Conservation (phyloP, 2,888 invertebrate species). For the Dryobota labecula region DNA sequence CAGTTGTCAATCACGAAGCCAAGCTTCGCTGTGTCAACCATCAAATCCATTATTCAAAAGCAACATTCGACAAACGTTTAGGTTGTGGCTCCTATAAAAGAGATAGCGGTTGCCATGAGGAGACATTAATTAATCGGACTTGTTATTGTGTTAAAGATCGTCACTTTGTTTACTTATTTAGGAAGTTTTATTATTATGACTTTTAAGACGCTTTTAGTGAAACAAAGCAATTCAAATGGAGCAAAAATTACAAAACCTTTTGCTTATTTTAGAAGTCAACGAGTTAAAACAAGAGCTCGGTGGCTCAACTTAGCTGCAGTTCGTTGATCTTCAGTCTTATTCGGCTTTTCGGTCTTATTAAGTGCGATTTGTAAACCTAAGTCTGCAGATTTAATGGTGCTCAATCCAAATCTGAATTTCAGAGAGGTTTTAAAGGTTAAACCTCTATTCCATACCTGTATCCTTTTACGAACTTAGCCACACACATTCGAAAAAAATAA, state of each 20-base stretch:
- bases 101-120: constrained; percentile 42
- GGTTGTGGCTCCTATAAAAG: constrained; percentile 33
- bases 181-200: background rate
- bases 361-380: background rate
- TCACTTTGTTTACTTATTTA: constrained; percentile 14
- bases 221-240: background rate
- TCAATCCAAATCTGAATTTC: background rate
- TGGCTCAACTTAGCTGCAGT: background rate
- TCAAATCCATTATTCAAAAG: constrained; percentile 82
- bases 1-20: constrained; percentile 69
- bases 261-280: background rate
- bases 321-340: background rate
- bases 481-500: no score
- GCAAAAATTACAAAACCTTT: background rate
- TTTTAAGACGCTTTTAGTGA: background rate
- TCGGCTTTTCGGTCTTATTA: background rate
- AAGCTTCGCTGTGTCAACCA: constrained; percentile 71
- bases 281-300: background rate
- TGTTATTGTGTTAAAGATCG: constrained; percentile 24
- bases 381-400: background rate
- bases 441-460: background rate
- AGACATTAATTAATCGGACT: constrained; percentile 27
- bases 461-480: background rate
- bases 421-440: background rate
- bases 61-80: constrained; percentile 76